Evolutionary conservation across 2,888 invertebrate species (phyloP), one percentile per base, ranked within the genome.

Genomic region (Stramonita haemastoma): DNA sequence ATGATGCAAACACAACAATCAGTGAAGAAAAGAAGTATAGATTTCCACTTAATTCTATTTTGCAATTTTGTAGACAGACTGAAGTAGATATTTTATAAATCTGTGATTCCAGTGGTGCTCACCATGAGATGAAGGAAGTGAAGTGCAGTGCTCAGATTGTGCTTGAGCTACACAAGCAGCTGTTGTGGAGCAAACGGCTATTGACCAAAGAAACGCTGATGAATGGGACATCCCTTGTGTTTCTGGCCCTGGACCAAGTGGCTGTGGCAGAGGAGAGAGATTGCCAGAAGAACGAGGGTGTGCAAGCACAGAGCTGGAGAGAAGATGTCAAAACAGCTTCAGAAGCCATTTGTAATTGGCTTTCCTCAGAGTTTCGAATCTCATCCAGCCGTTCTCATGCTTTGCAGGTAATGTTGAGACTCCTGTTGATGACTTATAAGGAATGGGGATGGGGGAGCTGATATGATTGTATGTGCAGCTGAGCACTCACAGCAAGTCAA

Each of bases 161-260:
- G 34, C n/a, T 22, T 5, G 77, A 77, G 2, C 79, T 87, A 29
- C 77, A 77, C 46, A 56, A 29, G 19, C n/a, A 22, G 6, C 32
- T 87, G 56, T 8, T 77, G 5, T 19, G 26, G 56, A 77, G 57
- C n/a, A n/a, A 73, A 60, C 26, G 56, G n/a, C 0, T 26, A 22
- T 22, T 77, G 26, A 46, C 77, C 0, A 56, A 34, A 17, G 86
- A 66, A 1, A 87, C 57, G 11, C 1, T 87, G 34, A 34, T 77
- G 87, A 46, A n/a, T 56, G 79, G 60, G 17, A 77, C 87, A 0
- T 70, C 29, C 56, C 57, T 57, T 1, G 15, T 66, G 56, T 56
- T 87, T n/a, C n/a, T 87, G 2, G 77, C 77, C 19, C 29, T 87
- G 87, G 87, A 87, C n/a, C 29, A 29, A 19, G 57, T 79, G 87